Percentiles rank a stretch among this genome's conserved stretches.
Evolutionary conservation across 2,888 invertebrate species (phyloP).

Genomic region (Temnothorax unifasciatus): DNA sequence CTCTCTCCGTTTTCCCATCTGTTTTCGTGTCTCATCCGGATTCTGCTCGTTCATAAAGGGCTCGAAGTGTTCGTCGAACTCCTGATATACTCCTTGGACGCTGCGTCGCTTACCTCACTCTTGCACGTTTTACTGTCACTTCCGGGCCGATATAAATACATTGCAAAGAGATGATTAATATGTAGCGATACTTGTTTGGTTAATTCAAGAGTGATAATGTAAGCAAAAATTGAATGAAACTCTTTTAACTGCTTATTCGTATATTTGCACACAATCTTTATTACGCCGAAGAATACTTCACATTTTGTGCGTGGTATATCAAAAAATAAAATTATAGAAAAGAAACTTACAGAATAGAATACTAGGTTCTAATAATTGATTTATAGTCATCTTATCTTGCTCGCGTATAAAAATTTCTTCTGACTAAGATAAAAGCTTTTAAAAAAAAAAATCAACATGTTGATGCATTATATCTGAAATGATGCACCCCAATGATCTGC

Average conservation of each 20-base stretch:
- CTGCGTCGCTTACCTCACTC: background rate
- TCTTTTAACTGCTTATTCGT: background rate
- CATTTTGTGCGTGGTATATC: background rate
- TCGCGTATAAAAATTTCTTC: background rate
- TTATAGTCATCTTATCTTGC: background rate
- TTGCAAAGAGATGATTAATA: conserved; percentile 5
- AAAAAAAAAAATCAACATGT: background rate
- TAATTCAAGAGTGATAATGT: background rate
- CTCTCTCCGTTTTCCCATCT: conserved; percentile 35
- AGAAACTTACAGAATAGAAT: background rate
- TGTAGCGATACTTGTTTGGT: background rate
- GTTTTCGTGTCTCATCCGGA: conserved; percentile 42
- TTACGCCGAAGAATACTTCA: background rate
- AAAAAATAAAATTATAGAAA: background rate
- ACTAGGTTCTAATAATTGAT: background rate
- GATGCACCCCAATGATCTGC: background rate
- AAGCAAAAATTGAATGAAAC: background rate
- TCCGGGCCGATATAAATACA: background rate
- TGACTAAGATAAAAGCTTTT: background rate
- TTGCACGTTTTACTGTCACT: background rate
- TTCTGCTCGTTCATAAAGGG: background rate
- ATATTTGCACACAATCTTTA: background rate
- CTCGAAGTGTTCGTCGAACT: background rate
- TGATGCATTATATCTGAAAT: background rate
- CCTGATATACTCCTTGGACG: background rate